Percentiles rank a stretch among this genome's conserved stretches.
phyloP scores from a whole-genome alignment of 1,140 invertebrate species.

The Drosophila mayri region DNA sequence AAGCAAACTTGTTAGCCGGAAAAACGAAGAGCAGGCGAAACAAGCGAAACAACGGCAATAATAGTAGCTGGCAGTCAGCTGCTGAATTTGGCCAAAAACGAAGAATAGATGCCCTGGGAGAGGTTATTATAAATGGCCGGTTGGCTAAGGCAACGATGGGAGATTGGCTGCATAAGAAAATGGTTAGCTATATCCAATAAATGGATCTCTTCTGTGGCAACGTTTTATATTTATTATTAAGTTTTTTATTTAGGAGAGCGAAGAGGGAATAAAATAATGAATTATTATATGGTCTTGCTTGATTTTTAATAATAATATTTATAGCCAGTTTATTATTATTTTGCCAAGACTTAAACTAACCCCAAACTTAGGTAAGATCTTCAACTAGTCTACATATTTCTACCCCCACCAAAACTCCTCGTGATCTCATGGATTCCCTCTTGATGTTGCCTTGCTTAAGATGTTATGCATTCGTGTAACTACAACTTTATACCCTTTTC shows the following conservation, averaged over 20 bases:
- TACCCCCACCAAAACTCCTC: not conserved
- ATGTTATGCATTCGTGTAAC: slow-evolving; percentile 43
- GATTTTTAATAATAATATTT: not conserved
- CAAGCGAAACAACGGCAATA: slow-evolving; percentile 40
- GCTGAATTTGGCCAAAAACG: slow-evolving; percentile 17
- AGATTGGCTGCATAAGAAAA: not conserved
- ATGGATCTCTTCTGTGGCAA: not conserved
- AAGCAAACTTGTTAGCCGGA: slow-evolving; percentile 67
- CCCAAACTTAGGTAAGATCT: no score
- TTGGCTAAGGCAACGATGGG: not conserved
- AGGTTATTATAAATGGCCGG: slow-evolving; percentile 19
- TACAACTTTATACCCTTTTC: slow-evolving; percentile 45
- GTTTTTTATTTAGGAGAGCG: not conserved
- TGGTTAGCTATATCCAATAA: slow-evolving; percentile 11
- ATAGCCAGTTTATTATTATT: not conserved
- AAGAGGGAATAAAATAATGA: not conserved
- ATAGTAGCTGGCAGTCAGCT: slow-evolving; percentile 36
- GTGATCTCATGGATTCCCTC: not conserved
- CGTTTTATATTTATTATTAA: not conserved
- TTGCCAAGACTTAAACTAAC: no score
- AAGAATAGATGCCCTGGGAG: slow-evolving; percentile 45
- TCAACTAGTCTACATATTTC: not conserved
- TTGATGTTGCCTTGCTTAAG: not conserved
- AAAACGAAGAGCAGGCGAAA: slow-evolving; percentile 56
- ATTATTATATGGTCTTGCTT: not conserved